Evolutionary conservation across 2,888 invertebrate genomes (phyloP).

Genomic region (Crepidodera aurea): DNA sequence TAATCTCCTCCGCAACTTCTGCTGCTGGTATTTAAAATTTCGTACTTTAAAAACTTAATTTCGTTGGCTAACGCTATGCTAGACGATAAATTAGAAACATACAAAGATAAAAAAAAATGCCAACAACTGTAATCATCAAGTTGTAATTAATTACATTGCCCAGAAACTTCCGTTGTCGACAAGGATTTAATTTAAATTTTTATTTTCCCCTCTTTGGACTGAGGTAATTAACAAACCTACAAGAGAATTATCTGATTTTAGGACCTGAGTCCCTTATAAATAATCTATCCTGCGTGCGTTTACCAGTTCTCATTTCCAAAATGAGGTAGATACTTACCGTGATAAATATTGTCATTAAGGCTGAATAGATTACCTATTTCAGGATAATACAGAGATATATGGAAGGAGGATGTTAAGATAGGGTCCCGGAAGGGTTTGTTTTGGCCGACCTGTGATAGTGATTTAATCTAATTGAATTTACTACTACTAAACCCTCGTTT

Average conservation of each 20-base stretch:
- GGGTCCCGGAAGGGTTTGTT: constrained; percentile 2
- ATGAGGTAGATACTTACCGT: constrained; percentile 45
- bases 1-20: constrained; percentile 23
- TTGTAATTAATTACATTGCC: constrained; percentile 31
- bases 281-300: constrained; percentile 34
- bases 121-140: constrained; percentile 32
- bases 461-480: not conserved
- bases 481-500: not conserved
- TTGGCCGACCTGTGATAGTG: not conserved
- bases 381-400: constrained; percentile 32
- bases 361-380: constrained; percentile 48
- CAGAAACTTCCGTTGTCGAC: constrained; percentile 32
- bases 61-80: constrained; percentile 5
- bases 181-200: constrained; percentile 37
- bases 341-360: constrained; percentile 52
- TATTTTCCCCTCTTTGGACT: constrained; percentile 33
- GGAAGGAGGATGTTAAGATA: not conserved
- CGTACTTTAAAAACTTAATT: constrained; percentile 26
- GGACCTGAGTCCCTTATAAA: constrained; percentile 32
- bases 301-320: constrained; percentile 35
- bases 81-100: constrained; percentile 28
- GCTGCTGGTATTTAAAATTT: constrained; percentile 3
- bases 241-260: constrained; percentile 37
- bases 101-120: constrained; percentile 32
- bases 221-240: constrained; percentile 40